Base-by-base conservation (phyloP, 2,888 invertebrate genomes). In the Eumacrocentrus americanus region DNA sequence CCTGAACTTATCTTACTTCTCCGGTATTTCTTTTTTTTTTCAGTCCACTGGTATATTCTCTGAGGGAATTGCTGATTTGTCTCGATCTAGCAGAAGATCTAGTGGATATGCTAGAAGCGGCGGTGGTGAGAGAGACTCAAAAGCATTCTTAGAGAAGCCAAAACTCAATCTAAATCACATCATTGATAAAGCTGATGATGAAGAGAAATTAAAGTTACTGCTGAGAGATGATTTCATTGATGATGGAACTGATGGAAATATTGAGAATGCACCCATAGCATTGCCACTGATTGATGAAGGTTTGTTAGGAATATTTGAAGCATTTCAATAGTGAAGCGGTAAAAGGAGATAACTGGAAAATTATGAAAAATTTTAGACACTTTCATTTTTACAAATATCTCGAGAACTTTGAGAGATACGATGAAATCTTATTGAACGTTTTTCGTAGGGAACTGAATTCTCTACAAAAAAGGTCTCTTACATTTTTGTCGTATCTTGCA, bases 171-270 rank as follows among this genome's bases (percentile, higher is more conserved):
- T 75, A 34, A 70, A 77, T 63, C 70, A 71, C 23, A 72, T 64
- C 16, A 53, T 76, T 20, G 67, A 80, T 61, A 80, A 80, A 66
- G 70, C 64, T 4, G 77, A 78, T 22, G 78, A 81, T 59, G 80
- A 79, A 25, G 71, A 72, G 59, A 77, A 73, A 62, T 62, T 82
- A 14, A 75, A 75, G 46, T 48, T 70, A 4, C 60, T 82, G n/a
- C 67, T 81, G 7, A 72, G 73, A 58, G 81, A 81, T 69, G 80
- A 82, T 69, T 80, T 81, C 54, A 68, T 79, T 9, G 80, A 79
- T 60, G 77, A 80, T 63, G 74, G 66, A 22, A 61, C 61, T 12
- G 61, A 67, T 12, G 70, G 74, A 18, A 18, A 66, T n/a, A 59
- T 70, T 52, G 69, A 74, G 3, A 72, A 77, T 65, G 67, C 68